A percentile compares a stretch with the other conserved stretches of the same genome.
These are phyloP conservation scores for Clepsis dumicolana DNA, from an alignment of 2,888 invertebrate species.

Conservation along the genomic window DNA sequence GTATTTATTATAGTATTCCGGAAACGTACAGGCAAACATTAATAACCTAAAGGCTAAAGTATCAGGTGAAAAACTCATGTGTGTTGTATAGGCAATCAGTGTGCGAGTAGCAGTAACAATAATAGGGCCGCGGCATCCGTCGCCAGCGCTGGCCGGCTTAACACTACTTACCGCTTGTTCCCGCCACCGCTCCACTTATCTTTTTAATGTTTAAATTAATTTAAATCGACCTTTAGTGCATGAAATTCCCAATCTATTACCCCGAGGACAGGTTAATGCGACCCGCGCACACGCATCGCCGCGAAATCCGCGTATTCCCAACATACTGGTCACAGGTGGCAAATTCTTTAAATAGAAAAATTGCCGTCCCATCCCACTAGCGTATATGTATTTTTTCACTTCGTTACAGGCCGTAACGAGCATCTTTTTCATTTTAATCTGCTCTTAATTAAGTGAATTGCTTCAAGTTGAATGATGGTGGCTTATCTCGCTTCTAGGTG, in stretches of 20 bases:
- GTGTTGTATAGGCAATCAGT: too few species aligned
- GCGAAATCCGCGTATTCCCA: constrained; percentile 63
- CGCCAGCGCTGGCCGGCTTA: constrained; percentile 68
- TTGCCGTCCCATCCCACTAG: constrained; percentile 46
- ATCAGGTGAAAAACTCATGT: too few species aligned
- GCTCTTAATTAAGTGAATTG: constrained; percentile 69
- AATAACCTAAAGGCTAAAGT: too few species aligned
- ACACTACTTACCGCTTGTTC: constrained; percentile 72
- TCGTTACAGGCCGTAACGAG: constrained; percentile 68
- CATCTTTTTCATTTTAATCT: constrained; percentile 76
- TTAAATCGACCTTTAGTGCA: constrained; percentile 77
- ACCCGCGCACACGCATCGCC: constrained; percentile 56
- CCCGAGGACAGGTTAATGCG: constrained; percentile 75
- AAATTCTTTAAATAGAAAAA: constrained; percentile 70
- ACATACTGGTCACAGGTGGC: constrained; percentile 67
- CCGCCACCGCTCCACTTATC: constrained; percentile 64
- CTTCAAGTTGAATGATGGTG: constrained; percentile 61
- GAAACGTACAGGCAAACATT: not conserved
- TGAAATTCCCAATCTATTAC: constrained; percentile 81
- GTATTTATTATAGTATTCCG: not conserved
- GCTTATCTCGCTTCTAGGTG: constrained; percentile 74
- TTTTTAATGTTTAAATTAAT: constrained; percentile 82
- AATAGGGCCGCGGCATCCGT: constrained; percentile 13
- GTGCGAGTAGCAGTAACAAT: too few species aligned
- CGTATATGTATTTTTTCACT: constrained; percentile 66